Conservation (phyloP, 2,888 invertebrate genomes). For the Cheilosia vernalis region DNA sequence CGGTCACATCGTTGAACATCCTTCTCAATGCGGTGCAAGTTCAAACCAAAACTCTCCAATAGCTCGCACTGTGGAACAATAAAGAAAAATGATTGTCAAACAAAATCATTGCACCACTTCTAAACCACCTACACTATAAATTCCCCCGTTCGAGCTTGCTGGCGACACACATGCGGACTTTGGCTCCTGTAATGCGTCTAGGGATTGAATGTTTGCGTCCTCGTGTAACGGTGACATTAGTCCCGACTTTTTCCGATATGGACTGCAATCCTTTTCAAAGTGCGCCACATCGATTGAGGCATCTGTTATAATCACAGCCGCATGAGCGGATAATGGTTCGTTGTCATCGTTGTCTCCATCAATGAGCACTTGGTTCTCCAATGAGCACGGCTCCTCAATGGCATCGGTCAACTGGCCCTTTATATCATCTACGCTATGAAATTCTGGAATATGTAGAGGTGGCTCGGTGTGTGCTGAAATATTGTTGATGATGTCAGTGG, state of each 20-base stretch:
- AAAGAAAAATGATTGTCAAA: slow-evolving; percentile 70
- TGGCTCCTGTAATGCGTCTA: slow-evolving; percentile 82
- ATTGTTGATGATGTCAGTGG: slow-evolving; percentile 74
- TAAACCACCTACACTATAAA: slow-evolving; percentile 89
- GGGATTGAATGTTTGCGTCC: slow-evolving; percentile 82
- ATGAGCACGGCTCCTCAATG: slow-evolving; percentile 84
- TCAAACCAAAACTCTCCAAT: slow-evolving; percentile 92
- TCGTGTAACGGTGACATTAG: slow-evolving; percentile 84
- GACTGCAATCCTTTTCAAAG: slow-evolving; percentile 76
- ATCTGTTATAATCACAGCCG: slow-evolving; percentile 87
- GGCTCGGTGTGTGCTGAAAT: slow-evolving; percentile 45
- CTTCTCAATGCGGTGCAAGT: slow-evolving; percentile 97
- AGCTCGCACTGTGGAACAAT: slow-evolving; percentile 88
- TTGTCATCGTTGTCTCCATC: slow-evolving; percentile 58
- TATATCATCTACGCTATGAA: slow-evolving; percentile 84
- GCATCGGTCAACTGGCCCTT: slow-evolving; percentile 82
- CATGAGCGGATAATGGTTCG: slow-evolving; percentile 60
- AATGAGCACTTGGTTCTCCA: slow-evolving; percentile 64
- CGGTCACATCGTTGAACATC: slow-evolving; percentile 98
- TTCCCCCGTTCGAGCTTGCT: slow-evolving; percentile 94
- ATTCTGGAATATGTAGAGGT: slow-evolving; percentile 77
- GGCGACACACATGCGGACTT: slow-evolving; percentile 91
- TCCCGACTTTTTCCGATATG: slow-evolving; percentile 84
- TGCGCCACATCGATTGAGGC: slow-evolving; percentile 88
- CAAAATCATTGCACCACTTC: neutral